Evolutionary conservation across 2,797 vertebrate genomes (phyloP).

Genomic region (Lithobates sylvaticus): DNA sequence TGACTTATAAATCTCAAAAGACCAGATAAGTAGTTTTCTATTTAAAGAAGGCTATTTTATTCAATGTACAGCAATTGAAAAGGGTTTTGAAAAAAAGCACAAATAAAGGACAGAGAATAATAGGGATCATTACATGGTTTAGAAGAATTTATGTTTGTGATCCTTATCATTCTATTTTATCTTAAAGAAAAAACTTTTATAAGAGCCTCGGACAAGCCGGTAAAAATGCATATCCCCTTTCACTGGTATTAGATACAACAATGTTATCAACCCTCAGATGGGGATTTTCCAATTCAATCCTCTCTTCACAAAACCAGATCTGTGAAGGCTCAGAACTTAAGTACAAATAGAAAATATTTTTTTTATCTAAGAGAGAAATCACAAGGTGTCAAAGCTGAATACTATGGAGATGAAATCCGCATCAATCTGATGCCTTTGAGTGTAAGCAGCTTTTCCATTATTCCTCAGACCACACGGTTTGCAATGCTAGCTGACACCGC

Average conservation of each 20-base stretch:
- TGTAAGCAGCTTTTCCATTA: constrained; percentile 55
- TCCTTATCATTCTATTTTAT: constrained; percentile 55
- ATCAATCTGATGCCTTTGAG: constrained; percentile 28
- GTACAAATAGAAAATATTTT: constrained; percentile 55
- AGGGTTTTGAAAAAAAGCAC: background rate
- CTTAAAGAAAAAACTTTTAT: constrained; percentile 41
- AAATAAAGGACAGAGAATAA: constrained; percentile 33
- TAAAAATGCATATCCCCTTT: constrained; percentile 56
- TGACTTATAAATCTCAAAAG: background rate
- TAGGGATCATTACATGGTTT: constrained; percentile 20
- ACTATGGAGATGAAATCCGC: constrained; percentile 49
- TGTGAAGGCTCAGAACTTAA: constrained; percentile 53
- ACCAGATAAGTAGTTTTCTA: background rate
- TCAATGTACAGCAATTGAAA: constrained; percentile 7
- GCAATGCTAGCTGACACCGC: constrained; percentile 30
- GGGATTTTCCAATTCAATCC: constrained; percentile 57
- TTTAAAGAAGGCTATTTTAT: background rate
- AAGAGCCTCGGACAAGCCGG: constrained; percentile 26
- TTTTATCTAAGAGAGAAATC: constrained; percentile 60
- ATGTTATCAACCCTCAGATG: constrained; percentile 57
- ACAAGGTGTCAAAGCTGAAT: constrained; percentile 55
- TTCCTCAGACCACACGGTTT: constrained; percentile 29
- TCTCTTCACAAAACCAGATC: constrained; percentile 56
- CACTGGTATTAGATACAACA: constrained; percentile 37
- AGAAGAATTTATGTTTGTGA: constrained; percentile 18